Conservation (phyloP, 2,888 invertebrate species). For the Agrochola macilenta region DNA sequence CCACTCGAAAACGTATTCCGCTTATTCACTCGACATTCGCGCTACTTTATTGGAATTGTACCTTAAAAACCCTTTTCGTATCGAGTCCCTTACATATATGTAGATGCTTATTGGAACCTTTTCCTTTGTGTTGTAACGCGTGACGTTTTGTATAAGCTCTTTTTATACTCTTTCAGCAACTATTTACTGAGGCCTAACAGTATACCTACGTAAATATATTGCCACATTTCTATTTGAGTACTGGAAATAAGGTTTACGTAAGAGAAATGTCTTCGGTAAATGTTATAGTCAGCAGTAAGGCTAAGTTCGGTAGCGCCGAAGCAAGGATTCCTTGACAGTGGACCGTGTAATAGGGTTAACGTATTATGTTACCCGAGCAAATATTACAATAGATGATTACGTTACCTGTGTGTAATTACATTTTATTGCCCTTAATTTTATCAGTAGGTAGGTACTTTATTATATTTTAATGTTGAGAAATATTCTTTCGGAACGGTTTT, state of each 20-base stretch:
- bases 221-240: slow-evolving; percentile 66
- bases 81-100: slow-evolving; percentile 76
- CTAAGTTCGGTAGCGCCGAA: slow-evolving; percentile 17
- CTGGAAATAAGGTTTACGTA: slow-evolving; percentile 60
- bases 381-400: slow-evolving; percentile 31
- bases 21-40: slow-evolving; percentile 79
- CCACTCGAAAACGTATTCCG: slow-evolving; percentile 75
- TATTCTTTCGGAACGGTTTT: neutral
- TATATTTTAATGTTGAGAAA: neutral
- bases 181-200: slow-evolving; percentile 71
- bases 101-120: slow-evolving; percentile 81
- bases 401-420: neutral
- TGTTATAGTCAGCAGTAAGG: slow-evolving; percentile 45
- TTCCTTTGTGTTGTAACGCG: slow-evolving; percentile 79
- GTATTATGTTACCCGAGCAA: slow-evolving; percentile 22
- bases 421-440: neutral
- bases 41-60: slow-evolving; percentile 84
- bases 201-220: slow-evolving; percentile 70
- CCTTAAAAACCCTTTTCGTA: slow-evolving; percentile 82
- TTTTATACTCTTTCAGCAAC: slow-evolving; percentile 76
- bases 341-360: slow-evolving; percentile 49
- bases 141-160: slow-evolving; percentile 78
- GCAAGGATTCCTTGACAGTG: slow-evolving; percentile 42
- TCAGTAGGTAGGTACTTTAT: too few relatives aligned
- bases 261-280: slow-evolving; percentile 54